A percentile compares a stretch with the other conserved stretches of the same genome.
Evolutionary conservation across 2,113 vertebrate genomes (phyloP).

Genomic region (Limanda limanda): DNA sequence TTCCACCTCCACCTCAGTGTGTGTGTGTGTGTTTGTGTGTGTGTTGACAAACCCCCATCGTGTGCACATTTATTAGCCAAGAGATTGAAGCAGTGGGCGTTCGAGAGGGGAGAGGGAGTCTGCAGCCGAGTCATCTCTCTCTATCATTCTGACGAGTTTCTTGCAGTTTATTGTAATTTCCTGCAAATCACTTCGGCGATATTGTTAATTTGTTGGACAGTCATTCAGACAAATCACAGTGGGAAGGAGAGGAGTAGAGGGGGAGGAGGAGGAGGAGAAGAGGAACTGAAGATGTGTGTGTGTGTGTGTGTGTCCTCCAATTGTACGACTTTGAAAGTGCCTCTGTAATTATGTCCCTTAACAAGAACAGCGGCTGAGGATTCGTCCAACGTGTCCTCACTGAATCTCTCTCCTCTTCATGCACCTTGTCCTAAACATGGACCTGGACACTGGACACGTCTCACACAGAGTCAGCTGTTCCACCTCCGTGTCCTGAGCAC

Average conservation of each 20-base stretch:
- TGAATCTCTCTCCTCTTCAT: no score
- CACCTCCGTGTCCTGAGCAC: no score
- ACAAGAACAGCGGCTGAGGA: no score
- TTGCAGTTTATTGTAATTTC: constrained; percentile 51
- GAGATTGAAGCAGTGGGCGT: constrained; percentile 58
- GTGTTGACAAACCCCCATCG: constrained; percentile 36
- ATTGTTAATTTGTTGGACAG: constrained; percentile 52
- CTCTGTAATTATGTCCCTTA: no score
- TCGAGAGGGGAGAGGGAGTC: constrained; percentile 15
- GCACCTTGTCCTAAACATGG: no score
- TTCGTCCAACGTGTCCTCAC: no score
- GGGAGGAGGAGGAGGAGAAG: neutral
- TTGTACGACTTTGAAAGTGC: no score
- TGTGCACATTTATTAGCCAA: constrained; percentile 57
- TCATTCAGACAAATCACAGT: constrained; percentile 42
- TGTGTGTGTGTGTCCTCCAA: no score
- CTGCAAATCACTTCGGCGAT: constrained; percentile 43
- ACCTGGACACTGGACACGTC: no score
- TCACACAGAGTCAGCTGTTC: no score
- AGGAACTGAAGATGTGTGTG: neutral
- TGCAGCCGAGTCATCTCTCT: constrained; percentile 51
- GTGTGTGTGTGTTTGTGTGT: constrained; percentile 10
- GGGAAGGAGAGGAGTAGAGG: no score
- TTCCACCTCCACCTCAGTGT: constrained; percentile 44
- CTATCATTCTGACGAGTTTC: constrained; percentile 57